These are phyloP conservation scores for Branchipolynoe longqiensis DNA, from an alignment of 2,888 invertebrate species.

Conservation along the genomic window DNA sequence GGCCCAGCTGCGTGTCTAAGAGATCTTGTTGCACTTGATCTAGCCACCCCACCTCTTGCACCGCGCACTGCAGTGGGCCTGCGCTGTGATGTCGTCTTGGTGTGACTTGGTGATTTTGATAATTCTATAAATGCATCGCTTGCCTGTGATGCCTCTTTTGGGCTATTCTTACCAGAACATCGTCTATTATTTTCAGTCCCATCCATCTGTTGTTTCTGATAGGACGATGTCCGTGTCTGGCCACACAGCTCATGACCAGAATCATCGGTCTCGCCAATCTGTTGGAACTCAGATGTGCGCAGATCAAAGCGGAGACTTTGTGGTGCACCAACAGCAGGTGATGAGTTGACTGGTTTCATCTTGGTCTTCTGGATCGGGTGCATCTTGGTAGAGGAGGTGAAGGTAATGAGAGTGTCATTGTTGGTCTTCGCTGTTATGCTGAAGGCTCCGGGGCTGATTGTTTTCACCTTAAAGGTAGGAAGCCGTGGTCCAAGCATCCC, in stretches of 20 bases:
- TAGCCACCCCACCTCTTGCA: neutral
- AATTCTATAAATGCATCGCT: conserved; percentile 32
- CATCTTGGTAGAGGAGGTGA: conserved; percentile 22
- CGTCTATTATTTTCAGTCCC: neutral
- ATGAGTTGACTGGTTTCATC: neutral
- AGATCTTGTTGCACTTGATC: neutral
- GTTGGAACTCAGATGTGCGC: neutral
- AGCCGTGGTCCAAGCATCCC: conserved; percentile 67
- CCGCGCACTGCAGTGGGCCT: neutral
- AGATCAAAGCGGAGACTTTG: conserved; percentile 33
- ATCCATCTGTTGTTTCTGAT: neutral
- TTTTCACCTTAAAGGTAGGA: conserved; percentile 9
- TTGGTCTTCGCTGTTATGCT: conserved; percentile 56
- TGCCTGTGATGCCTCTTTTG: conserved; percentile 50
- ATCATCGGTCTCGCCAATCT: neutral
- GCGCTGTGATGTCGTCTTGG: neutral
- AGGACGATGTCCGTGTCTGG: neutral
- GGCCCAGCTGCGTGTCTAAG: neutral
- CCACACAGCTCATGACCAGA: neutral
- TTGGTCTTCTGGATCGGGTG: conserved; percentile 10
- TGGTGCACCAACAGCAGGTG: neutral
- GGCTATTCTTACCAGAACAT: conserved; percentile 52
- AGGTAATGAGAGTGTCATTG: conserved; percentile 41
- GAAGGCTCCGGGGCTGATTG: conserved; percentile 38
- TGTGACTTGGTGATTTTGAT: neutral